Evolutionary conservation across 2,113 vertebrate species (phyloP).

Genomic region (Mustelus asterias): DNA sequence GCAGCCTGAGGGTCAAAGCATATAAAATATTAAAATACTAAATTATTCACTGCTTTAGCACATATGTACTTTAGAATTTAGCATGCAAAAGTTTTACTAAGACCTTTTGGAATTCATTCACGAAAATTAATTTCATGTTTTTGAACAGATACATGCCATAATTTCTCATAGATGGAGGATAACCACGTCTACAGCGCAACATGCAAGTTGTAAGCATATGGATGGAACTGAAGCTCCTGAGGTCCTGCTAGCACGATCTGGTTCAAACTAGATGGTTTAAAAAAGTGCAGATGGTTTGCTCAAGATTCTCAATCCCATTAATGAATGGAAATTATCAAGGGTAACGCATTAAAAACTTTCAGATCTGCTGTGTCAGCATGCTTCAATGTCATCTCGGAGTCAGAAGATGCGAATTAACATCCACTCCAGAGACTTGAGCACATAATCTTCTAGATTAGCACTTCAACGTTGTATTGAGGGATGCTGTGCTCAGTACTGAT

Average conservation of each 20-base stretch:
- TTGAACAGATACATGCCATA: not conserved
- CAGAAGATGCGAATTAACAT: not conserved
- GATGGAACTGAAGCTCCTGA: not conserved
- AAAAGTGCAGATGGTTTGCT: not conserved
- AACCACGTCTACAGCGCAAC: not conserved
- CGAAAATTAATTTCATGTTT: not conserved
- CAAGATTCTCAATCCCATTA: not conserved
- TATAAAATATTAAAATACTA: not conserved
- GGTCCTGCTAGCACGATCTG: not conserved
- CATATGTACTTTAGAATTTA: not conserved
- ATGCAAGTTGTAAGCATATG: not conserved
- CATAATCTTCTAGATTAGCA: not conserved
- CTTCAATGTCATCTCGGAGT: not conserved
- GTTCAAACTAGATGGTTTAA: not conserved
- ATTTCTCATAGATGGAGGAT: not conserved
- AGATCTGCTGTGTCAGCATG: not conserved
- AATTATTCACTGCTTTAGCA: not conserved
- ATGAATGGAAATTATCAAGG: not conserved
- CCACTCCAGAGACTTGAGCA: not conserved
- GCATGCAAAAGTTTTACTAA: not conserved
- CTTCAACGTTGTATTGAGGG: not conserved
- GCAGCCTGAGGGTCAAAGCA: conserved; percentile 25
- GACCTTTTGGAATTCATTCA: not conserved
- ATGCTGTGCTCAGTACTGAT: not conserved
- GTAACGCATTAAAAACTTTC: not conserved